Conservation (phyloP, 2,113 vertebrate genomes). For the Porphyrio hochstetteri region DNA sequence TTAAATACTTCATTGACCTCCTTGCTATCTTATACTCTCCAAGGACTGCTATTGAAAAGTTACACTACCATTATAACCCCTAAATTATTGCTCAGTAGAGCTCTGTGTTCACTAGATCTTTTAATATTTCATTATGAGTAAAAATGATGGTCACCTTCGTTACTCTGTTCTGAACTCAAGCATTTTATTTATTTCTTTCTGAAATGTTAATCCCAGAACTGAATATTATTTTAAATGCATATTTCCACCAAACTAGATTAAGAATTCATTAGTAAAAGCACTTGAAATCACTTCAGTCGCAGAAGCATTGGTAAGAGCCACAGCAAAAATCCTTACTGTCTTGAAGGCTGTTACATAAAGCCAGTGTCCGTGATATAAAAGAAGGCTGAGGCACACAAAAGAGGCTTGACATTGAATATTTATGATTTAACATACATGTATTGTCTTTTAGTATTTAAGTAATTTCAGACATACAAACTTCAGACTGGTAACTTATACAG, state of each 20-base stretch:
- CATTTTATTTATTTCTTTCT: background rate
- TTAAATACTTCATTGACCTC: conserved; percentile 5
- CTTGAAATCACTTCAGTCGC: background rate
- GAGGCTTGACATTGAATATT: background rate
- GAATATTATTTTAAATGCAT: background rate
- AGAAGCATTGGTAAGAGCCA: background rate
- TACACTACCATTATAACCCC: background rate
- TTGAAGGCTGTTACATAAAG: background rate
- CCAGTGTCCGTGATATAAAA: background rate
- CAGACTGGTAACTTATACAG: background rate
- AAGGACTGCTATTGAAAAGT: background rate
- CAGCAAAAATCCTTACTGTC: background rate
- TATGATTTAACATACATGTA: background rate
- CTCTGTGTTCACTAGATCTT: background rate
- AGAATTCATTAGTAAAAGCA: background rate
- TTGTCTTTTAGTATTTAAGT: background rate
- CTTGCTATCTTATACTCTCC: background rate
- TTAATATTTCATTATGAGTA: background rate
- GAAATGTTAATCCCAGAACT: background rate
- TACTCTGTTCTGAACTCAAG: background rate
- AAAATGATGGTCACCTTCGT: background rate
- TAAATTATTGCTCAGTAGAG: background rate
- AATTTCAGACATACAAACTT: background rate
- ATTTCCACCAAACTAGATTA: background rate
- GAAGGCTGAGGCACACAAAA: background rate